A percentile compares a stretch with the other conserved stretches of the same genome.
phyloP scores from a whole-genome alignment of 2,113 vertebrate genomes.

The Camarhynchus parvulus region DNA sequence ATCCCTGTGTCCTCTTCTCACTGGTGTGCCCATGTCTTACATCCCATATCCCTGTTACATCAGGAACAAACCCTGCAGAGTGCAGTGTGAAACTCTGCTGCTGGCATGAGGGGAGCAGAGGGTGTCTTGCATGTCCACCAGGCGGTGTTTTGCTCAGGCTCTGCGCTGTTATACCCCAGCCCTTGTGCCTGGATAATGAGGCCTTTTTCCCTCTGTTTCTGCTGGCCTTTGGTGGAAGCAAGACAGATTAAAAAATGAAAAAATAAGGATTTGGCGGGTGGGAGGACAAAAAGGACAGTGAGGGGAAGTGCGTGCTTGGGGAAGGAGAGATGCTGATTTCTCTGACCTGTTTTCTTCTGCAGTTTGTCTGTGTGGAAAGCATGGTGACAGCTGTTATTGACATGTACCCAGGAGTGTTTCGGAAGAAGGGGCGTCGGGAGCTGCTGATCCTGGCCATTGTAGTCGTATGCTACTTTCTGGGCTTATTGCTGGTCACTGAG shows the following conservation, averaged over 20 bases:
- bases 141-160: background rate
- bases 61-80: background rate
- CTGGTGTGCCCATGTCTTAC: background rate
- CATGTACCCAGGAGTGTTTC: conserved; percentile 84
- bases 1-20: background rate
- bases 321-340: background rate
- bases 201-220: background rate
- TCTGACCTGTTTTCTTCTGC: background rate
- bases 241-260: background rate
- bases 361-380: conserved; percentile 94
- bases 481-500: conserved; percentile 85
- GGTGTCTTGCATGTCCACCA: background rate
- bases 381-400: conserved; percentile 88
- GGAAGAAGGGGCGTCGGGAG: conserved; percentile 81
- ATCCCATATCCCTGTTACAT: background rate
- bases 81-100: background rate
- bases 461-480: conserved; percentile 83
- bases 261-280: background rate
- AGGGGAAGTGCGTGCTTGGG: background rate
- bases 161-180: background rate
- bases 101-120: accelerated
- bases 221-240: background rate
- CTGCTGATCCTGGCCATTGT: conserved; percentile 84
- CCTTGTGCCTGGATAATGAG: background rate
- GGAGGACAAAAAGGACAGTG: background rate